A percentile compares a stretch with the other conserved stretches of the same genome.
Conservation (phyloP, 2,113 vertebrate genomes). For the Mus pahari region DNA sequence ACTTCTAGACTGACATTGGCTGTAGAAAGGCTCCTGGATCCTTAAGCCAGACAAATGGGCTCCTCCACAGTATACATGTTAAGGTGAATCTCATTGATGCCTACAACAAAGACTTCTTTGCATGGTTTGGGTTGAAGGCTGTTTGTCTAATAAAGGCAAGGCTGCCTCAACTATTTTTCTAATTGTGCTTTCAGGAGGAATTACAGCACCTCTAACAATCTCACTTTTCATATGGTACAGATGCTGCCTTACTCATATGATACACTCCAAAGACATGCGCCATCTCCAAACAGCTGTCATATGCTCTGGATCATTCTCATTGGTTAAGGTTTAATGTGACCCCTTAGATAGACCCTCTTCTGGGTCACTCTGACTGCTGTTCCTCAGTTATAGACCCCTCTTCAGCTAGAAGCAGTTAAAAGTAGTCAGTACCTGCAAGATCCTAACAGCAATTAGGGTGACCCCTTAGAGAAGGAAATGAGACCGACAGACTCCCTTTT, state of each 20-base stretch:
- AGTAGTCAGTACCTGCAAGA: neutral
- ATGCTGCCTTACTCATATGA: neutral
- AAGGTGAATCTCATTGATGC: neutral
- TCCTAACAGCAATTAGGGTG: neutral
- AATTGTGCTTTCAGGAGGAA: neutral
- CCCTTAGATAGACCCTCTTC: neutral
- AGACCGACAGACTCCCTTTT: neutral
- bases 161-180: neutral
- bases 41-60: neutral
- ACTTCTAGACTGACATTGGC: neutral
- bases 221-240: neutral
- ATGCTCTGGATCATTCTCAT: neutral
- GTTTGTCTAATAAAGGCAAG: neutral
- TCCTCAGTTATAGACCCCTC: neutral
- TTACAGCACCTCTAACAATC: neutral
- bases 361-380: neutral
- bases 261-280: neutral
- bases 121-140: neutral
- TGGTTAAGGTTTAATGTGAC: neutral
- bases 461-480: neutral
- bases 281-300: neutral
- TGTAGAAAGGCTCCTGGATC: neutral
- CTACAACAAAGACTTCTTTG: neutral
- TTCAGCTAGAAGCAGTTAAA: neutral
- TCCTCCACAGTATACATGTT: neutral